Percentiles rank a stretch among this genome's conserved stretches.
Conservation (phyloP, 2,113 vertebrate species). For the Naja naja region DNA sequence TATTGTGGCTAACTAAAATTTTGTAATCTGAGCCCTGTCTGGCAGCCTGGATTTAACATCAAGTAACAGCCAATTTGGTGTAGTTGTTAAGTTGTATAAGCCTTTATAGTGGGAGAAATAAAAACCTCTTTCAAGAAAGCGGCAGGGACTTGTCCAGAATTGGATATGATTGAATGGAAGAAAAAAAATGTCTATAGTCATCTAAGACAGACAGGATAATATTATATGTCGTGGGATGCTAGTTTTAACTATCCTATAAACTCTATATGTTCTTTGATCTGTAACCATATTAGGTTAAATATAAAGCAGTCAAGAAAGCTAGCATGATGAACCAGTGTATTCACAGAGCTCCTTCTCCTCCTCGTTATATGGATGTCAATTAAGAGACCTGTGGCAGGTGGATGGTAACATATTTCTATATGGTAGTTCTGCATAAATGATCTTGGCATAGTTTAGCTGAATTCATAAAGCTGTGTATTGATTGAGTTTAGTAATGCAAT, state of each 20-base stretch:
- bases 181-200: neutral
- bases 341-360: neutral
- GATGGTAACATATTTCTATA: neutral
- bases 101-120: neutral
- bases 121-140: neutral
- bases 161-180: neutral
- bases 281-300: neutral
- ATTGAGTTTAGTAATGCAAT: conserved; percentile 5
- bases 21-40: neutral
- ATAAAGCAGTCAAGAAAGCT: neutral
- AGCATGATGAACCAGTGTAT: neutral
- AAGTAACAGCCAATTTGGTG: neutral
- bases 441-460: neutral
- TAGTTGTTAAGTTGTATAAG: too few relatives aligned
- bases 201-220: neutral
- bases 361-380: neutral
- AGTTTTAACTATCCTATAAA: neutral
- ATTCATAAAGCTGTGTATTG: neutral
- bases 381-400: neutral
- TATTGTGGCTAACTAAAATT: neutral
- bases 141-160: neutral
- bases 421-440: conserved; percentile 16
- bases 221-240: neutral
- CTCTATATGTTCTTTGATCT: neutral
- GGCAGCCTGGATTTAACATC: neutral